Conservation (phyloP, 2,113 vertebrate genomes). For the Lycaon pictus region DNA sequence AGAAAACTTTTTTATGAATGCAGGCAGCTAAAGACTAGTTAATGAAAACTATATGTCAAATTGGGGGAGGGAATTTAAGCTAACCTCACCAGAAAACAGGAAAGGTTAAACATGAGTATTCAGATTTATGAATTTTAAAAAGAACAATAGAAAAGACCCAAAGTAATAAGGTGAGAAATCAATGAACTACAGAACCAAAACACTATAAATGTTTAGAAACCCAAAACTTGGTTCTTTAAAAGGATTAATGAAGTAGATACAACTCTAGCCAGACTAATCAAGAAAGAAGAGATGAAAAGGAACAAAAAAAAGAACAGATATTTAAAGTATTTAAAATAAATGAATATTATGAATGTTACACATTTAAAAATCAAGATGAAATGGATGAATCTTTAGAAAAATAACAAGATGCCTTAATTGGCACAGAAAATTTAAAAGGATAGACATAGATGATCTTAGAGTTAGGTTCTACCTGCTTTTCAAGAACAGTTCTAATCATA, state of each 20-base stretch:
- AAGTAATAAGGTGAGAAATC: background rate
- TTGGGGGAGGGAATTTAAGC: background rate
- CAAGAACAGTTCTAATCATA: background rate
- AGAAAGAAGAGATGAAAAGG: background rate
- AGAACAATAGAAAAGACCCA: background rate
- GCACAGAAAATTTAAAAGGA: background rate
- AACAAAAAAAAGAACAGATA: background rate
- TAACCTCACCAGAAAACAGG: background rate
- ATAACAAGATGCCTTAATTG: background rate
- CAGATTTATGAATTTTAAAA: background rate
- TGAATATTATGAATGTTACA: background rate
- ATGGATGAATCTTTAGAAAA: background rate
- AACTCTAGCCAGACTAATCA: background rate
- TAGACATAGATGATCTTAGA: background rate
- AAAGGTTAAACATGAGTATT: background rate
- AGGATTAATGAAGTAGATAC: background rate
- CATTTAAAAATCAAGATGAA: constrained; percentile 1
- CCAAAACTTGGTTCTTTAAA: constrained; percentile 2
- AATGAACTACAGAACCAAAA: background rate
- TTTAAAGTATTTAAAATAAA: background rate
- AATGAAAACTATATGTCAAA: background rate
- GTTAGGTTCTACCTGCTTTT: background rate
- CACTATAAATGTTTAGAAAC: background rate
- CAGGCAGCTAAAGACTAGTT: background rate
- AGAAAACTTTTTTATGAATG: background rate